A percentile compares a stretch with the other conserved stretches of the same genome.
These are phyloP conservation scores for Pungitius pungitius DNA, from an alignment of 2,113 vertebrate species.

Conservation along the genomic window DNA sequence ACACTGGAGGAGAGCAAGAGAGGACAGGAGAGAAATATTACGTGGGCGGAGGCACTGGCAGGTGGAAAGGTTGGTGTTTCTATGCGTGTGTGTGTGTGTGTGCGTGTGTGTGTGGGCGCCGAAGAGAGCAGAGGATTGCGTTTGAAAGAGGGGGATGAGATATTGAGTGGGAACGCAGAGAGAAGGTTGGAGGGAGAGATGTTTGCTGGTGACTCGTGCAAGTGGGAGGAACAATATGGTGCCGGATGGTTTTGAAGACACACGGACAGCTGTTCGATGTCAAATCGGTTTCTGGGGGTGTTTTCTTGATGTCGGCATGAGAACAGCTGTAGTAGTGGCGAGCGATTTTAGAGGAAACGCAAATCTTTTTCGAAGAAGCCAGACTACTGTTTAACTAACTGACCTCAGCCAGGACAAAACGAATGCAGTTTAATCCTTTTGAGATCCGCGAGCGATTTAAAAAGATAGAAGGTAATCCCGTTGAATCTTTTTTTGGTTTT, in stretches of 20 bases:
- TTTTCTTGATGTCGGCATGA: constrained; percentile 37
- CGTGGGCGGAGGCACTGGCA: constrained; percentile 66
- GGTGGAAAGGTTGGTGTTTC: constrained; percentile 60
- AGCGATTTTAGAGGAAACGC: constrained; percentile 2
- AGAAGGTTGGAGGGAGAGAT: constrained; percentile 42
- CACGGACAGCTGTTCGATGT: constrained; percentile 40
- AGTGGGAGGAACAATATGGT: constrained; percentile 56
- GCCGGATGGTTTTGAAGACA: constrained; percentile 15
- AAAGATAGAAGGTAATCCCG: constrained; percentile 18
- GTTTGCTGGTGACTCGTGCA: constrained; percentile 14
- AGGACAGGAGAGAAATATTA: constrained; percentile 44
- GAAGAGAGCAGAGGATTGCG: constrained; percentile 54
- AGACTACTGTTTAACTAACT: constrained; percentile 14
- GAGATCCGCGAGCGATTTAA: constrained; percentile 29
- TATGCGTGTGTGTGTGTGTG: constrained; percentile 12
- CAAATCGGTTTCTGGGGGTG: constrained; percentile 28
- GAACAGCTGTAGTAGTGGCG: constrained; percentile 24
- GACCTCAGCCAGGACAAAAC: constrained; percentile 27
- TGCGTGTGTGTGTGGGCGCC: constrained; percentile 51
- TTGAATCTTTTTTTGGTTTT: constrained; percentile 4
- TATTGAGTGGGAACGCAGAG: constrained; percentile 54
- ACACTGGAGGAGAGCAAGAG: constrained; percentile 30
- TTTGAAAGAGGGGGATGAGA: constrained; percentile 56
- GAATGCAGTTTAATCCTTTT: constrained; percentile 41
- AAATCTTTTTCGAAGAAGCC: constrained; percentile 26